Conservation (phyloP, 2,888 invertebrate species). For the Amphipyra berbera region DNA sequence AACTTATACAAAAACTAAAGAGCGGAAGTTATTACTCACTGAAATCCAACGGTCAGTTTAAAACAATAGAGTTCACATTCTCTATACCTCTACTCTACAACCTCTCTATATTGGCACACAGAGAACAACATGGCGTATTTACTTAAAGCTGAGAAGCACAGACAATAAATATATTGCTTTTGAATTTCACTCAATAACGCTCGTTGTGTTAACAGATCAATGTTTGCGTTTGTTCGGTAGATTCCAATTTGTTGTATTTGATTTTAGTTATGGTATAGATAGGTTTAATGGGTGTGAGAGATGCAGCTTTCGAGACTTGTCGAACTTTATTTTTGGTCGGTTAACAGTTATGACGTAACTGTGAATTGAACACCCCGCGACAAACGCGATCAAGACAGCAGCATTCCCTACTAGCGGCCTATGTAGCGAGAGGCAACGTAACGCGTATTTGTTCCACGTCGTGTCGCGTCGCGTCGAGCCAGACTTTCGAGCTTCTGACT, state of each 20-base stretch:
- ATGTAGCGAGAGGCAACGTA: too few species aligned
- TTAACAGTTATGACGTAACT: too few species aligned
- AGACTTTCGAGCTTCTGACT: too few species aligned
- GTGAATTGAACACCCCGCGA: too few species aligned
- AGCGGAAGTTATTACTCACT: too few species aligned
- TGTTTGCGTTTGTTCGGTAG: conserved; percentile 72
- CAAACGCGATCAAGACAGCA: too few species aligned
- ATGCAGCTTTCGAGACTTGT: neutral
- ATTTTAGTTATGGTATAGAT: conserved; percentile 66
- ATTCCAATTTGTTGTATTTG: conserved; percentile 82
- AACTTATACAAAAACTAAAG: too few species aligned
- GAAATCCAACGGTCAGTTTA: too few species aligned
- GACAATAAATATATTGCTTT: conserved; percentile 82
- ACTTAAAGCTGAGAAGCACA: conserved; percentile 66
- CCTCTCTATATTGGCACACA: conserved; percentile 31
- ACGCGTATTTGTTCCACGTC: too few species aligned
- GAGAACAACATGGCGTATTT: conserved; percentile 65
- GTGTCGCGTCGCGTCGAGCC: too few species aligned
- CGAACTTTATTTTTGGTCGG: neutral
- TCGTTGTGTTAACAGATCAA: conserved; percentile 55
- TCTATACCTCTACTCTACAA: neutral
- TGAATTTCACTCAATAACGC: conserved; percentile 72
- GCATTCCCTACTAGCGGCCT: too few species aligned
- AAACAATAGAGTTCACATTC: neutral
- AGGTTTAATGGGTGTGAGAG: conserved; percentile 8